Base-by-base conservation (phyloP, 2,113 vertebrate species). In the Butorides virescens region DNA sequence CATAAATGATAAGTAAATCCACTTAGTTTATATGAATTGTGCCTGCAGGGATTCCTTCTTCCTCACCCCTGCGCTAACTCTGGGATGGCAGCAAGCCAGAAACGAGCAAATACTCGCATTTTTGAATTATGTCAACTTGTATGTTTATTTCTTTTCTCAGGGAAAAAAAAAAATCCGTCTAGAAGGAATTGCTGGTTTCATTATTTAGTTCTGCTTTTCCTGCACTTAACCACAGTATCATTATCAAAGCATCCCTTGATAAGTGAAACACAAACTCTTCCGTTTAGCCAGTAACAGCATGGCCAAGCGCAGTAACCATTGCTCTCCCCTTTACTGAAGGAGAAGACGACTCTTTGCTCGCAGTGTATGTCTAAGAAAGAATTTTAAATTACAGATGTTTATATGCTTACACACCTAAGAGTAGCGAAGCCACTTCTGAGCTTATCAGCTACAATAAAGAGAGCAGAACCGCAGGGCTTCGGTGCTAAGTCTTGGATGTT, bases 141-240 rank as follows among this genome's bases (percentile, higher is more conserved):
- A 68, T 95, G 95, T 96, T 97, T 97, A 96, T 97, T 97, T 97
- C 94, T 97, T 94, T 95, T 95, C 85, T 93, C 50, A 12, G 39
- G 86, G 79, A 18, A 53, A 65, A 73, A 72, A 47, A 86, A 91
- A 70, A 84, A 72, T 7, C 44, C 15, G 74, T 49, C 91, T 72
- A 52, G 86, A 72, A 97, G 93, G 96, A 93, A 92, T 85, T 91
- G 72, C 94, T 92, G 86, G 90, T 93, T 96, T 97, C 91, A 63
- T 81, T 94, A 79, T 92, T 95, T 96, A 95, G 83, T 81, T 96
- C 94, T 90, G 88, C 86, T 93, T 73, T 94, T 87, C 92, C 89
- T 91, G 89, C 77, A 55, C 87, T 95, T 92, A 97, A 95, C 95
- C 96, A 67, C 97, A 95, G 7, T 27, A 71, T 76, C 91, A 30